Evolutionary conservation across 2,888 invertebrate species (phyloP), one percentile per base, ranked within the genome.

Genomic region (Hydroisotoma schaefferi): DNA sequence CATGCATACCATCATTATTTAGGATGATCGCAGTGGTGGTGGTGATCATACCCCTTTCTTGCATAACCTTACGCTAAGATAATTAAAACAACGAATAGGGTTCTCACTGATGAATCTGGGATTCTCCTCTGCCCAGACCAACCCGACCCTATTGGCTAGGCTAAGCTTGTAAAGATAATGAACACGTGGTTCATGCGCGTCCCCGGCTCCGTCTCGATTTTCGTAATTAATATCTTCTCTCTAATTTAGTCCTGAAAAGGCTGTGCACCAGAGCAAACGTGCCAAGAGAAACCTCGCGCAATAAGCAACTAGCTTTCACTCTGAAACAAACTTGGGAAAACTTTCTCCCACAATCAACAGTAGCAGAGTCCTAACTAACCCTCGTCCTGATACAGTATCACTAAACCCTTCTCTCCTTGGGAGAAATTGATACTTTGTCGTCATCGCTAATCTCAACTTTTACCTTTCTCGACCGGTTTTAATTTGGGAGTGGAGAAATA

Each of bases 171-270:
- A 55, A 59, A 67, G 67, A 68, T 71, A 71, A 71, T 71, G 69
- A 71, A 64, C 71, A 68, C 67, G 68, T 66, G 62, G 69, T 68
- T 71, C 69, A 68, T 71, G 71, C 71, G 71, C 71, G 63, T 67
- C 66, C 55, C 56, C 26, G 43, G 26, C 65, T 63, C 63, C 61
- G 59, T 63, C 65, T 61, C 65, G 59, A 60, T 64, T 63, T 67
- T 65, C 63, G 63, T 65, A 65, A 67, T 69, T 69, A 67, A 69
- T 69, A 65, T 65, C 65, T 63, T 59, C 55, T 49, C 63, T 65
- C 61, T 67, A 66, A 67, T 69, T 69, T 67, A 69, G 69, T 67
- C 67, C 57, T 63, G 51, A 46, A 60, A 57, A 57, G 58, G 59
- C 63, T 61, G 57, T 63, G 61, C 65, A 65, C 55, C 57, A 55